A percentile compares a stretch with the other conserved stretches of the same genome.
Evolutionary conservation across 2,888 invertebrate species (phyloP).

Genomic region (Panzeria rudis): DNA sequence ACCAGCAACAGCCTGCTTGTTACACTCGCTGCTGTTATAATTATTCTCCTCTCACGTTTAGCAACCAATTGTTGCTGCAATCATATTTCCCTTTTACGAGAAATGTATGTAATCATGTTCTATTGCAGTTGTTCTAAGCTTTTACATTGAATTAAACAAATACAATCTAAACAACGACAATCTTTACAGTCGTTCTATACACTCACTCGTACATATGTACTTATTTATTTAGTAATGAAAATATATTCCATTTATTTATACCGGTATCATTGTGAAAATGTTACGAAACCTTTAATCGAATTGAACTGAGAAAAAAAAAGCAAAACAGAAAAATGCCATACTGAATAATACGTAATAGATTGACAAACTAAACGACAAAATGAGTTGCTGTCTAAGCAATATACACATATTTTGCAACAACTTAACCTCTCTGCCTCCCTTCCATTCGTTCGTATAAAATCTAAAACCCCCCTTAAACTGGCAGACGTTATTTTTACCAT

Average conservation of each 20-base stretch:
- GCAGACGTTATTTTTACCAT: constrained; percentile 65
- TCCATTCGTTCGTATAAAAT: constrained; percentile 3
- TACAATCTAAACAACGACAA: constrained; percentile 21
- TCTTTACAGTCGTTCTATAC: background rate
- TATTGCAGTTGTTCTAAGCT: constrained; percentile 59
- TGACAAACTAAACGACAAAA: constrained; percentile 57
- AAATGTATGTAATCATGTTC: constrained; percentile 54
- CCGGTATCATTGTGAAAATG: constrained; percentile 67
- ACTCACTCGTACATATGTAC: background rate
- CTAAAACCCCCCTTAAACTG: constrained; percentile 33
- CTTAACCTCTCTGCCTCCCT: background rate
- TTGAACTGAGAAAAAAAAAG: constrained; percentile 22
- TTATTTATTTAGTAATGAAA: constrained; percentile 6
- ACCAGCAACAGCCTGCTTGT: constrained; percentile 17
- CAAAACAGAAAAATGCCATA: constrained; percentile 26
- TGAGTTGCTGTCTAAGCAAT: constrained; percentile 36
- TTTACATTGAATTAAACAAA: constrained; percentile 48
- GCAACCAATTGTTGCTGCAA: constrained; percentile 70
- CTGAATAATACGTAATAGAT: constrained; percentile 65
- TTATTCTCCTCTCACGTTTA: constrained; percentile 70
- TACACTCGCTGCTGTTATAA: constrained; percentile 36
- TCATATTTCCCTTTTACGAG: constrained; percentile 46
- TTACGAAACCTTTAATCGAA: constrained; percentile 72
- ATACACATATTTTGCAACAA: constrained; percentile 43
- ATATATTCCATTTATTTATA: constrained; percentile 43